Conservation (phyloP, 2,113 vertebrate species). For the Arothron firmamentum region DNA sequence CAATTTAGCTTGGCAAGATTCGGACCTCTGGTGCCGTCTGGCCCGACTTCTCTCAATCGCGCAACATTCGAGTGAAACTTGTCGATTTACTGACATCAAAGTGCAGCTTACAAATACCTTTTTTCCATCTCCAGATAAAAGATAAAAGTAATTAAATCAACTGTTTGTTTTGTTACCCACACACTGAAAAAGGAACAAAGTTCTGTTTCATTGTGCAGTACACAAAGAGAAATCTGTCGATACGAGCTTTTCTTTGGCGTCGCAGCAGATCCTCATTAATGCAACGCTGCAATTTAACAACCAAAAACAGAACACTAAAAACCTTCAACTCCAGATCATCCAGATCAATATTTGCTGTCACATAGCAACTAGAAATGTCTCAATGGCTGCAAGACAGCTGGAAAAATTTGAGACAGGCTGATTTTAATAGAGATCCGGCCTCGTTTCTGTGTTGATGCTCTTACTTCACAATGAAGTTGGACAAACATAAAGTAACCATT, state of each 20-base stretch:
- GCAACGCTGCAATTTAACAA: too few species aligned
- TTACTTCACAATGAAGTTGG: slow-evolving; percentile 6
- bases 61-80: background rate
- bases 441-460: slow-evolving; percentile 39
- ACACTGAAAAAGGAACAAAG: background rate
- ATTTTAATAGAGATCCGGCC: slow-evolving; percentile 5
- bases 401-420: background rate
- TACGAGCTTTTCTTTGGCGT: too few species aligned
- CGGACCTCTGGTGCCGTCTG: background rate
- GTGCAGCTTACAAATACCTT: slow-evolving; percentile 1
- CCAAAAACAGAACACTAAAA: too few species aligned
- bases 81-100: slow-evolving; percentile 9
- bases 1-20: slow-evolving; percentile 27
- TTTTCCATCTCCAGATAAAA: background rate
- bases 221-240: too few species aligned
- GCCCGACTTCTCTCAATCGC: background rate
- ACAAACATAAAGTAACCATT: slow-evolving; percentile 45
- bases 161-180: slow-evolving; percentile 7
- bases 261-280: too few species aligned
- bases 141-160: slow-evolving; percentile 15
- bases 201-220: background rate
- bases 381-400: background rate
- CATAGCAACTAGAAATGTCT: too few species aligned
- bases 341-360: too few species aligned
- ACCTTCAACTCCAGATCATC: too few species aligned